Evolutionary conservation across 2,113 vertebrate genomes (phyloP), one percentile per base, ranked within the genome.

Genomic region (Gymnogyps californianus): DNA sequence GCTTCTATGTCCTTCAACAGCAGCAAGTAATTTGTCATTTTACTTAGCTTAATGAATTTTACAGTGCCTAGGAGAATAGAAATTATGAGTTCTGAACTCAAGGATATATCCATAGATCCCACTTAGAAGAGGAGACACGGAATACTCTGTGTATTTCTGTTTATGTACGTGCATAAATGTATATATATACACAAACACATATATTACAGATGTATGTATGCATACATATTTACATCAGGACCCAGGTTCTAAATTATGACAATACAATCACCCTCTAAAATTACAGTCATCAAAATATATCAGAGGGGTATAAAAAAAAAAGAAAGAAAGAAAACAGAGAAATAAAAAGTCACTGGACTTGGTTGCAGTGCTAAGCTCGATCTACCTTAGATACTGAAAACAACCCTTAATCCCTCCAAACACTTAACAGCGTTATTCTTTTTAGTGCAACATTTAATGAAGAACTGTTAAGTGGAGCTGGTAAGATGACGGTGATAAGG

Each of bases 11-110:
- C 90, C 93, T 96, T 87, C 90, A 93, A 85, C 51, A 72, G 71
- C 51, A 84, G 40, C 64, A 82, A 77, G 87, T 77, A 89, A 95
- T 90, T 92, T 94, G 69, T 57, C 76, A 86, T 96, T 97, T 95
- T 77, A 93, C 58, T 96, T 87, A 74, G 81, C 81, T 83, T 95
- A 93, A 96, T 95, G 91, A 97, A 90, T 95, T 93, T 91, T 95
- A 91, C 67, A 90, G 75, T 76, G 82, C 70, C 84, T 88, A 38
- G 40, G 54, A 95, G 65, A 85, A 89, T 5, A 79, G 66, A 91
- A 95, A 44, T 67, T 62, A 93, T 67, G 55, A 51, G 26, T 77
- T 96, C 61, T 86, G 89, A 93, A 88, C 44, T 81, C 54, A 74
- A 15, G 0, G 4, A 54, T 51, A 52, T n/a, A 95, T 38, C 40